Evolutionary conservation across 2,797 vertebrate genomes (phyloP).

Genomic region (Pachyuromys duprasi): DNA sequence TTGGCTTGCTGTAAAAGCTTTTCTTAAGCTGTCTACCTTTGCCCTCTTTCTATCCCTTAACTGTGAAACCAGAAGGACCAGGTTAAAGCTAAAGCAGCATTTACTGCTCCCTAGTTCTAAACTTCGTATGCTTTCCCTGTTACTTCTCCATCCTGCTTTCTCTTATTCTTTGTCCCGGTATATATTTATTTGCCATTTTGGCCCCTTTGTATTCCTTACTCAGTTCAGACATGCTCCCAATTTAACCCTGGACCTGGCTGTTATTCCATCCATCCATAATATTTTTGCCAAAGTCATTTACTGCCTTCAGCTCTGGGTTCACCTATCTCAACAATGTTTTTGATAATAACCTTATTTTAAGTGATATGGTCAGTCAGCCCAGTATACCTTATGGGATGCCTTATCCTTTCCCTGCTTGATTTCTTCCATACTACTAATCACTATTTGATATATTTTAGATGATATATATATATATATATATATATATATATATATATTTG

Average conservation of each 20-base stretch:
- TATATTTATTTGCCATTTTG: constrained; percentile 5
- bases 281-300: background rate
- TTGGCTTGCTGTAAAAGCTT: background rate
- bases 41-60: background rate
- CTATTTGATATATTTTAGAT: background rate
- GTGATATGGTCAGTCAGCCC: background rate
- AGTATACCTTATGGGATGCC: background rate
- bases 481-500: constrained; percentile 5
- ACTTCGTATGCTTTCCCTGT: background rate
- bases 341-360: constrained; percentile 31
- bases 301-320: constrained; percentile 25
- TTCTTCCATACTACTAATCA: background rate
- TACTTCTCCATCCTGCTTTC: background rate
- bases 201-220: background rate
- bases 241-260: background rate
- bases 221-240: background rate
- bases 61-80: background rate
- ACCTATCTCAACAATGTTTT: constrained; percentile 4
- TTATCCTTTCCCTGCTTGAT: background rate
- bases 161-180: constrained; percentile 5
- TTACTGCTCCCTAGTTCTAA: constrained; percentile 23
- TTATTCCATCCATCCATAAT: background rate
- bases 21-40: background rate
- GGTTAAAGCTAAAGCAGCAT: background rate
- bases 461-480: constrained; percentile 12